A percentile compares a stretch with the other conserved stretches of the same genome.
Evolutionary conservation across 2,797 vertebrate genomes (phyloP).

Genomic region (Tenualosa ilisha): DNA sequence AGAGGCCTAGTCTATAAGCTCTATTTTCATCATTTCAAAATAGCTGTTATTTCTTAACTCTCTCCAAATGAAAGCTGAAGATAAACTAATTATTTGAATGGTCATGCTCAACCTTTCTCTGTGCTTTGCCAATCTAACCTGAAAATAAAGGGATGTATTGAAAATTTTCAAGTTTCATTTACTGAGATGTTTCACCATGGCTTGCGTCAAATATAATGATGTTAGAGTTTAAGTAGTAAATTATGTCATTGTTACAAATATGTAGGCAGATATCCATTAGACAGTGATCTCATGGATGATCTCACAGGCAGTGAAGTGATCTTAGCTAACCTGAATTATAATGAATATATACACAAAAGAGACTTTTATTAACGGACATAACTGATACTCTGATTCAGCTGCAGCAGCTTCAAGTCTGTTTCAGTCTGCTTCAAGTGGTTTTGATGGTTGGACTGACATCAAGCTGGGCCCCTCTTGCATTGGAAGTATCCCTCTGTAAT

Average conservation of each 20-base stretch:
- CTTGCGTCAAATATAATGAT: background rate
- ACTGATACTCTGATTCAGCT: no score
- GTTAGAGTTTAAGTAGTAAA: background rate
- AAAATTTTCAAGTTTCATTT: no score
- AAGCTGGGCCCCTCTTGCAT: no score
- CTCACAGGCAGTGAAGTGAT: background rate
- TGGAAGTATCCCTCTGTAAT: no score
- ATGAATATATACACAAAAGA: no score
- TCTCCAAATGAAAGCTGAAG: background rate
- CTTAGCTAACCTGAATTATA: background rate
- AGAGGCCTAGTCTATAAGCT: background rate
- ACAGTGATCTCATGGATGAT: background rate
- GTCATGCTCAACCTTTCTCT: background rate
- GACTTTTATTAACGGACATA: no score
- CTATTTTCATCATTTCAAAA: background rate
- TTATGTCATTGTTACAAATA: background rate
- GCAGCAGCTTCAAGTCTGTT: no score
- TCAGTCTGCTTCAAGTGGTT: no score
- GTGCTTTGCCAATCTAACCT: background rate
- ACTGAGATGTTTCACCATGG: no score
- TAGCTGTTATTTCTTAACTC: background rate
- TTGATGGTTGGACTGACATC: background rate
- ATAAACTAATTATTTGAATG: background rate
- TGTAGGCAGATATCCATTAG: background rate
- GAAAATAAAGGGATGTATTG: background rate